Evolutionary conservation across 2,888 invertebrate genomes (phyloP).

Genomic region (Sphaeridia pumilis): DNA sequence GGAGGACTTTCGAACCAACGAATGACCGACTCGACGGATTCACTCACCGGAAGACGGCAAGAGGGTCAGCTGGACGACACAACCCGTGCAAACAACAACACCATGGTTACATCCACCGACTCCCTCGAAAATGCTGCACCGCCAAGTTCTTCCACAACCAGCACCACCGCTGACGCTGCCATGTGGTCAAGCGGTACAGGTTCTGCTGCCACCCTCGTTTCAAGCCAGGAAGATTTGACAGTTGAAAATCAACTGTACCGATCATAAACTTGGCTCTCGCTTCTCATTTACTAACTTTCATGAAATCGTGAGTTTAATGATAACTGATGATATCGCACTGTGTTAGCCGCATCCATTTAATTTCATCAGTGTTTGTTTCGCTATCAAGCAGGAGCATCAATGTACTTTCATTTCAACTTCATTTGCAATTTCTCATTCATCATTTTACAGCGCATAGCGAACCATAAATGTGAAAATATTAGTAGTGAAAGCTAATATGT

Average conservation of each 20-base stretch:
- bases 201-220: slow-evolving; percentile 73
- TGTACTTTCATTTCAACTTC: not conserved
- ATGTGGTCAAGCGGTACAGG: slow-evolving; percentile 78
- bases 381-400: not conserved
- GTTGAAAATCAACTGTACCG: slow-evolving; percentile 23
- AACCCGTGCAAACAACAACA: slow-evolving; percentile 9
- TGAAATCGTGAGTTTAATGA: not conserved
- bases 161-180: slow-evolving; percentile 52
- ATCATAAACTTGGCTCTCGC: not conserved
- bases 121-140: slow-evolving; percentile 40
- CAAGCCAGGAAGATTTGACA: slow-evolving; percentile 43
- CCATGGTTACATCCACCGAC: slow-evolving; percentile 44
- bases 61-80: slow-evolving; percentile 1
- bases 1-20: slow-evolving; percentile 13
- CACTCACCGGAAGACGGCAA: slow-evolving; percentile 17
- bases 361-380: not conserved
- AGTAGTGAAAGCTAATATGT: too few relatives aligned
- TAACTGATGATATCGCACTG: not conserved
- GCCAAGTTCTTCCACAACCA: slow-evolving; percentile 18
- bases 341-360: not conserved
- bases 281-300: not conserved
- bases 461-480: too few relatives aligned
- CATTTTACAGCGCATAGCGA: too few relatives aligned
- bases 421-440: not conserved
- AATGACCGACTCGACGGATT: slow-evolving; percentile 32